phyloP scores from a whole-genome alignment of 2,888 invertebrate genomes.

The Tridacna crocea region DNA sequence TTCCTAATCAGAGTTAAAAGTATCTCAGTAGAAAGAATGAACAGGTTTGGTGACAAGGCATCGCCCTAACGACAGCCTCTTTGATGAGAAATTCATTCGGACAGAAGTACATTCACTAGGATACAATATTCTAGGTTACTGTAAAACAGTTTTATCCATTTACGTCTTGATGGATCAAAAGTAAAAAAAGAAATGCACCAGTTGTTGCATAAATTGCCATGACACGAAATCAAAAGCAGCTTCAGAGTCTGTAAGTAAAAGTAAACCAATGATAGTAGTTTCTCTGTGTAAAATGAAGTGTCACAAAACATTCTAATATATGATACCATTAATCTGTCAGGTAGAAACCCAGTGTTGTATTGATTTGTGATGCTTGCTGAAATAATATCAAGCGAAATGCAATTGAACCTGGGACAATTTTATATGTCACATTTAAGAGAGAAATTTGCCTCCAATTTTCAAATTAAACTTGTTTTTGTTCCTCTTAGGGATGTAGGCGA shows the following conservation, averaged over 20 bases:
- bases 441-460: no score
- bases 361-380: conserved; percentile 15
- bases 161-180: not conserved
- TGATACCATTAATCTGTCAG: conserved; percentile 35
- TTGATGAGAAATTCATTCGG: conserved; percentile 30
- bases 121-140: conserved; percentile 28
- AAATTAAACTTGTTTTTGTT: no score
- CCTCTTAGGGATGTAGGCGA: not conserved
- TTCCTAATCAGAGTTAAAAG: not conserved
- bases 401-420: not conserved
- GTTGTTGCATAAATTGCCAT: not conserved
- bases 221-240: not conserved
- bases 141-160: conserved; percentile 32
- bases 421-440: no score
- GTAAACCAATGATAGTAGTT: not conserved
- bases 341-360: conserved; percentile 40
- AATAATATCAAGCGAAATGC: not conserved
- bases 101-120: conserved; percentile 25
- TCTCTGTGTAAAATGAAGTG: conserved; percentile 26
- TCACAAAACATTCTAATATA: conserved; percentile 46
- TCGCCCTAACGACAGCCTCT: conserved; percentile 37
- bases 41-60: conserved; percentile 21
- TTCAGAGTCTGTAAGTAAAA: conserved; percentile 7
- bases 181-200: not conserved
- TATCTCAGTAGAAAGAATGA: not conserved